Conservation (phyloP, 2,797 vertebrate genomes). For the Amniataba percoides region DNA sequence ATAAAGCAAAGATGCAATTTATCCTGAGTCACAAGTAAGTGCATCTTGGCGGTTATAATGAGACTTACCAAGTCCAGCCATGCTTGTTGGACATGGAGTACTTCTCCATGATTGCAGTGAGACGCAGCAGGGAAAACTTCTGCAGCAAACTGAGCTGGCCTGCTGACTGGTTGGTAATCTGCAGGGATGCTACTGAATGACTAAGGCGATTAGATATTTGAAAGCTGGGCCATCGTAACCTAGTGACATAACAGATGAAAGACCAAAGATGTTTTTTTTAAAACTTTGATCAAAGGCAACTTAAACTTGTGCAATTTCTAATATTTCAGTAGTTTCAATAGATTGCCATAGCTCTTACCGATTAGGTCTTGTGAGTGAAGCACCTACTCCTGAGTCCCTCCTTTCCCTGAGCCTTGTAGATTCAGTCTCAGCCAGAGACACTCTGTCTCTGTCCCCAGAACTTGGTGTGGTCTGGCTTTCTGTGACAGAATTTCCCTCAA, state of each 20-base stretch:
- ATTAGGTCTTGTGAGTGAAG: constrained; percentile 94
- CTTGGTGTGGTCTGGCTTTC: constrained; percentile 90
- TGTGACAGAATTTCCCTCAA: constrained; percentile 92
- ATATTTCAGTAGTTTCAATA: neutral
- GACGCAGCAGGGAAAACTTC: constrained; percentile 94
- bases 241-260: constrained; percentile 69
- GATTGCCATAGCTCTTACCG: constrained; percentile 82
- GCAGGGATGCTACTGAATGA: constrained; percentile 89
- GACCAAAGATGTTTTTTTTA: neutral
- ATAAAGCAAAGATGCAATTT: neutral
- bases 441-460: constrained; percentile 90
- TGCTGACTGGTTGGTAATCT: constrained; percentile 95
- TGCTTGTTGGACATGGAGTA: constrained; percentile 97
- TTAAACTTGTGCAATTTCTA: neutral
- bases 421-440: constrained; percentile 91
- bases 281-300: neutral
- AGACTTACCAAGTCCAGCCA: constrained; percentile 95
- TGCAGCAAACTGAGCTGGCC: constrained; percentile 94
- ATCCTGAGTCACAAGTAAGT: neutral
- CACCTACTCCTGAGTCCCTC: constrained; percentile 96
- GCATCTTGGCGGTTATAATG: neutral
- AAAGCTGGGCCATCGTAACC: constrained; percentile 96
- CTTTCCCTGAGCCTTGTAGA: constrained; percentile 90
- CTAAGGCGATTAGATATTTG: constrained; percentile 93
- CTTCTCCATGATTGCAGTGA: constrained; percentile 98